A percentile compares a stretch with the other conserved stretches of the same genome.
These are phyloP conservation scores for Nixonia krombeini DNA, from an alignment of 1,140 invertebrate species.

Conservation along the genomic window DNA sequence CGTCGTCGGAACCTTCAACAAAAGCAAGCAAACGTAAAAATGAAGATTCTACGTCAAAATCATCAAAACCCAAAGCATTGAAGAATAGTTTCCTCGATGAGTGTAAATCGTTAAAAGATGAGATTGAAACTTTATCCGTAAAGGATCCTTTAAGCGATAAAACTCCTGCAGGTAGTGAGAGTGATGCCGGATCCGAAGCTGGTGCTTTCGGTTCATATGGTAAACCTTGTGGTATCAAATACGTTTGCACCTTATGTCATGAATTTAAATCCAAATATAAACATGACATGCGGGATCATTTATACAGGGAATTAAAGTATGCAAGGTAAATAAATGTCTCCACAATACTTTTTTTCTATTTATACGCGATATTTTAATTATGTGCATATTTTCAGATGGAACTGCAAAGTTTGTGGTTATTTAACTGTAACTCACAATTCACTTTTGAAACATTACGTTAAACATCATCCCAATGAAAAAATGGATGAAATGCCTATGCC, in stretches of 20 bases:
- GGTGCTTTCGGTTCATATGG: conserved; percentile 64
- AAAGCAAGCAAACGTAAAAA: conserved; percentile 53
- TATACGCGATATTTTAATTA: conserved; percentile 1
- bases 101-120: conserved; percentile 24
- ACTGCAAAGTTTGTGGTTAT: conserved; percentile 60
- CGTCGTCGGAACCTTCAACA: conserved; percentile 15
- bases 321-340: conserved; percentile 56
- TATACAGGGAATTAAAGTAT: conserved; percentile 74
- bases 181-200: conserved; percentile 9
- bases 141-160: conserved; percentile 3
- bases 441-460: conserved; percentile 58
- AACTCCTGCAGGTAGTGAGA: conserved; percentile 5
- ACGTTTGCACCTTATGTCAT: conserved; percentile 73
- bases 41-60: conserved; percentile 34
- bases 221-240: conserved; percentile 60
- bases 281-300: conserved; percentile 72
- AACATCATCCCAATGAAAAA: conserved; percentile 51
- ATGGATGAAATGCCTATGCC: conserved; percentile 44
- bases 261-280: conserved; percentile 70
- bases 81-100: conserved; percentile 46
- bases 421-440: conserved; percentile 53
- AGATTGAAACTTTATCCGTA: conserved; percentile 5
- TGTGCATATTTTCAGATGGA: conserved; percentile 50
- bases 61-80: conserved; percentile 47
- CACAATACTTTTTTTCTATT: conserved; percentile 11